Base-by-base conservation (phyloP, 2,113 vertebrate genomes). In the Ctenodactylus gundi region DNA sequence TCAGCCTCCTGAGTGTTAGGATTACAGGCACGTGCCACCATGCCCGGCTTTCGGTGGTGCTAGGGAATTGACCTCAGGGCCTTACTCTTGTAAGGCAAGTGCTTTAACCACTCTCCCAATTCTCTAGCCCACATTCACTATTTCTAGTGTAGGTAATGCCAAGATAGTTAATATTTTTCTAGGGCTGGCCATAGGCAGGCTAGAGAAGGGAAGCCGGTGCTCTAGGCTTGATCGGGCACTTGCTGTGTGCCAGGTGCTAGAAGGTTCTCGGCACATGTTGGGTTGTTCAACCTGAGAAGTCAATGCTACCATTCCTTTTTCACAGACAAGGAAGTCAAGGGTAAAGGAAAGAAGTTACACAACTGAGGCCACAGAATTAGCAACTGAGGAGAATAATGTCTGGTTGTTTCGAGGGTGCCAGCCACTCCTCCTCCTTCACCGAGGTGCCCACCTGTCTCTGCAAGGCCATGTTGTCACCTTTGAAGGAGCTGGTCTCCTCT, bases 401-500 rank as follows among this genome's bases (percentile, higher is more conserved):
- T 91, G 53, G 23, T 3, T 44, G 20, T 64, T 76, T 90, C 73
- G 7, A 51, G 88, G 21, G 25, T 57, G 8, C 73, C 1, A 1
- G 6, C 5, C 25, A 12, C 20, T 73, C 49, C 17, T 25, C 6
- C 58, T 9, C 29, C 4, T 51, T 20, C 9, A 18, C 6, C 49
- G 25, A 18, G 57, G 67, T 44, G 5, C 36, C 29, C 7, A 0
- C 20, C 18, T 36, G 25, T 62, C n/a, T 76, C 60, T 62, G 27
- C 6, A 15, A 94, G 39, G 1, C 64, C 8, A 7, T 36, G 31
- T 70, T 81, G 49, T 65, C 80, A 65, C 70, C 14, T 93, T 94
- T 49, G 65, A 58, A 76, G 88, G 82, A 91, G 77, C 64, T 36
- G 23, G 13, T 88, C n/a, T 91, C 91, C 34, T 94, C 57, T 36